Percentiles rank a stretch among this genome's conserved stretches.
phyloP scores from a whole-genome alignment of 1,140 invertebrate species.

The Tetragnatha versicolor region DNA sequence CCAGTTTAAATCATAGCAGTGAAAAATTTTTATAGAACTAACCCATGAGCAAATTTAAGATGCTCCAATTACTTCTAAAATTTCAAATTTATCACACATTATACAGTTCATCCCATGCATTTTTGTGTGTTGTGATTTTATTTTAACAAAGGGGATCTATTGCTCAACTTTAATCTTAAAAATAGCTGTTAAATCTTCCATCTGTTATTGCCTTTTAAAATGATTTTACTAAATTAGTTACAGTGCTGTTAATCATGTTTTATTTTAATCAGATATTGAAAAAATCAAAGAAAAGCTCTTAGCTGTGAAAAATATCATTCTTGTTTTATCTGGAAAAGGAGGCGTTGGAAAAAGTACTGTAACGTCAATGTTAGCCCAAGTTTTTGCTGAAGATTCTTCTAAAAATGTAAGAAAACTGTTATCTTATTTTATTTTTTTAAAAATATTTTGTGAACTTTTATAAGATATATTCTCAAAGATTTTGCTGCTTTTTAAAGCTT shows the following conservation, averaged over 20 bases:
- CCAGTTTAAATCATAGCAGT: too few species aligned
- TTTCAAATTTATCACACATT: too few species aligned
- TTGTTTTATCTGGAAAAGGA: constrained; percentile 95
- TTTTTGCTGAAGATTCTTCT: constrained; percentile 75
- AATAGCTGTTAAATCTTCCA: too few species aligned
- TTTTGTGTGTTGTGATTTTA: too few species aligned
- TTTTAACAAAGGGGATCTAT: too few species aligned
- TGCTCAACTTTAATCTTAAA: too few species aligned
- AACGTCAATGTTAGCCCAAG: constrained; percentile 84
- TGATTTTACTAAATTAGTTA: not conserved
- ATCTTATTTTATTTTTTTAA: not conserved
- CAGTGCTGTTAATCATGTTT: not conserved
- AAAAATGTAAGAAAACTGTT: constrained; percentile 70
- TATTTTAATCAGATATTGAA: constrained; percentile 70
- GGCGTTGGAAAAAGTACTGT: constrained; percentile 84
- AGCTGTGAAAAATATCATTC: constrained; percentile 86
- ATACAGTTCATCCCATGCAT: too few species aligned
- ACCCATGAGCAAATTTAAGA: too few species aligned
- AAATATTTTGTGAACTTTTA: not conserved
- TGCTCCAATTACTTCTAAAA: too few species aligned
- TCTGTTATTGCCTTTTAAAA: not conserved
- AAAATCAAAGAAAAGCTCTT: constrained; percentile 77
- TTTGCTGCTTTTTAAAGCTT: not conserved
- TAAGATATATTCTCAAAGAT: not conserved
- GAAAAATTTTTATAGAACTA: too few species aligned